Evolutionary conservation across 92 coral and sea anemone species (phyloP).

Genomic region (Actinernus sp.): DNA sequence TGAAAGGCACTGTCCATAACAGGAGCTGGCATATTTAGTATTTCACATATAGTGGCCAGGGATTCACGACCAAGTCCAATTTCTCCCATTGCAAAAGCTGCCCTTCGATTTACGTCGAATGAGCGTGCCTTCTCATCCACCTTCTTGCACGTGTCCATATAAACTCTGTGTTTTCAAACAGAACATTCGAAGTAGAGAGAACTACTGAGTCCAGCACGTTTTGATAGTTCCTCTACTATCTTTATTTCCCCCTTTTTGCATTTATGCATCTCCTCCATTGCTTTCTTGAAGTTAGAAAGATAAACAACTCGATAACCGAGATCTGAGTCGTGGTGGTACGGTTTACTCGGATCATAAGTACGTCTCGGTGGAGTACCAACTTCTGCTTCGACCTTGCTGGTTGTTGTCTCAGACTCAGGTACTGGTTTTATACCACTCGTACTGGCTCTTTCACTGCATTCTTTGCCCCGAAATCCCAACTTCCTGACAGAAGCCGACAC

Average conservation of each 20-base stretch:
- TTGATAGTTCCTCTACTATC: conserved; percentile 18
- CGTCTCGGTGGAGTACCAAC: no score
- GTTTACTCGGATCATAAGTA: no score
- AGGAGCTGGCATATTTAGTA: conserved; percentile 24
- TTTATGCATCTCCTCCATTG: conserved; percentile 16
- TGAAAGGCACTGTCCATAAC: conserved; percentile 27
- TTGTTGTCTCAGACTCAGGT: no score
- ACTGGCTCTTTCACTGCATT: no score
- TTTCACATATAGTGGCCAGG: conserved; percentile 39
- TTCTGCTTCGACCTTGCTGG: no score
- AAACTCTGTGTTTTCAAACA: conserved; percentile 31
- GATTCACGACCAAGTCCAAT: conserved; percentile 41
- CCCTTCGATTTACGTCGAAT: conserved; percentile 33
- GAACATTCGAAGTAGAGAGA: conserved; percentile 12
- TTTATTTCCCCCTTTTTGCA: conserved; percentile 21
- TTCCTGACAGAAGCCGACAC: no score
- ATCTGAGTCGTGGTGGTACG: neutral
- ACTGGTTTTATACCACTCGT: no score
- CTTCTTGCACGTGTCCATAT: conserved; percentile 15
- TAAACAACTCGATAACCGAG: conserved; percentile 12
- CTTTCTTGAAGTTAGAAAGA: conserved; percentile 2
- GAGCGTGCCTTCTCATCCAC: conserved; percentile 12
- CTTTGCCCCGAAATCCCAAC: no score
- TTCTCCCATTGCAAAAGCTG: conserved; percentile 38
- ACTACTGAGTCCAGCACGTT: conserved; percentile 39